Base-by-base conservation (phyloP, 2,888 invertebrate species). In the Perithous albicinctus region DNA sequence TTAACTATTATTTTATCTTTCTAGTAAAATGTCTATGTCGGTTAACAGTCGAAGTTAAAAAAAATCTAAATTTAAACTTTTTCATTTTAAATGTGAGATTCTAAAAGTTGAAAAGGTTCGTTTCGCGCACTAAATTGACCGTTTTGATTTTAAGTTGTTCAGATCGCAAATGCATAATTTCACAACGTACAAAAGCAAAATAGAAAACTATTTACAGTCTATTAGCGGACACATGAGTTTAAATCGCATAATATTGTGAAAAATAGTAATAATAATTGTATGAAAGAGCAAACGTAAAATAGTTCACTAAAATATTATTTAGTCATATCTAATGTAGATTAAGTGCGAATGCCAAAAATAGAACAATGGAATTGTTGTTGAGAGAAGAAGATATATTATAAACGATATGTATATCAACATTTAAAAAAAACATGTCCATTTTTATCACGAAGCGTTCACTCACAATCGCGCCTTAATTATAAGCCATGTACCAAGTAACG, bases 391-490 rank as follows among this genome's bases (percentile, higher is more conserved):
- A 12, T 2, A 26, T 38, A 46, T 64, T 23, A 8, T n/a, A 64
- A 43, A 54, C 20, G 18, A 32, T 64, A 2, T 18, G 8, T 10
- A 67, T 29, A n/a, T n/a, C n/a, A n/a, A n/a, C n/a, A n/a, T n/a
- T n/a, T n/a, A n/a, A 26, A 35, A 41, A 18, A 38, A 18, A 56
- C 35, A 56, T 32, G 70, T 64, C 48, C 35, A 59, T 78, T 61
- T 35, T 66, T 67, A 26, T 66, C 10, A 63, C 35, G 32, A 43
- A 54, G 51, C 51, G 56, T 67, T 66, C 56, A 46, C 32, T 72
- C 76, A 46, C n/a, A 64, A 76, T 56, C 64, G 69, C 66, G 79
- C 66, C 76, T 67, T 23, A n/a, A 26, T 12, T 76, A 51, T 20
- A 59, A 54, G 38, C 59, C 67, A 41, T 54, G 66, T 72, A 72